These are phyloP conservation scores for Peromyscus nudipes DNA, from an alignment of 2,797 vertebrate genomes.

Conservation along the genomic window DNA sequence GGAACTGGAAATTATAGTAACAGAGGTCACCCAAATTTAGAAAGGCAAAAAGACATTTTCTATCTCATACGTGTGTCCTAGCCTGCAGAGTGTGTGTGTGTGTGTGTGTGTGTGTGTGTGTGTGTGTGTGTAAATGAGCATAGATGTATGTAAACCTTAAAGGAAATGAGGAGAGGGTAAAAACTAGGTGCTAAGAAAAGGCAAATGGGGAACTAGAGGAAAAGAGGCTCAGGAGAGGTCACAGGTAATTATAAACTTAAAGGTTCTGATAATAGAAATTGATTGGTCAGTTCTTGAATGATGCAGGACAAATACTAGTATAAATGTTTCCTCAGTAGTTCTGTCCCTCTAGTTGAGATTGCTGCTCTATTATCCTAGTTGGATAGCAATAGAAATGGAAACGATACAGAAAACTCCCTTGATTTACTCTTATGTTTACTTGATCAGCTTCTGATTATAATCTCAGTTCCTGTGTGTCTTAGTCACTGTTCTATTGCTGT, in stretches of 20 bases:
- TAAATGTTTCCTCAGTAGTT: background rate
- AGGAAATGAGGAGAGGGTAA: background rate
- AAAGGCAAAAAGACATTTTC: background rate
- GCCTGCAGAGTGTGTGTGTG: background rate
- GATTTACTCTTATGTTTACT: background rate
- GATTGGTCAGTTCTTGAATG: background rate
- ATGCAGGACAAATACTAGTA: background rate
- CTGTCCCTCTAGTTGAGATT: background rate
- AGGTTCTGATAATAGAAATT: background rate
- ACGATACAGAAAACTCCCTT: background rate
- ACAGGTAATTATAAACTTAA: background rate
- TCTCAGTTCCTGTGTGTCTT: background rate
- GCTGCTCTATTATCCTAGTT: background rate
- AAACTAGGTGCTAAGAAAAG: background rate
- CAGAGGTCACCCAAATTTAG: background rate
- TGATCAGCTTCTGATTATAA: constrained; percentile 4
- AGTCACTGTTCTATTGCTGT: no score
- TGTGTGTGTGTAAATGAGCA: background rate
- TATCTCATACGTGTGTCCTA: background rate
- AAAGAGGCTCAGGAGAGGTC: background rate
- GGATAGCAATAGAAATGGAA: background rate
- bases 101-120: background rate
- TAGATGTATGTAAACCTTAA: background rate
- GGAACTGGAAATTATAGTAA: background rate
- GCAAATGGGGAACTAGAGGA: background rate